phyloP scores from a whole-genome alignment of 2,113 vertebrate genomes.

The Bolborhynchus lineola region DNA sequence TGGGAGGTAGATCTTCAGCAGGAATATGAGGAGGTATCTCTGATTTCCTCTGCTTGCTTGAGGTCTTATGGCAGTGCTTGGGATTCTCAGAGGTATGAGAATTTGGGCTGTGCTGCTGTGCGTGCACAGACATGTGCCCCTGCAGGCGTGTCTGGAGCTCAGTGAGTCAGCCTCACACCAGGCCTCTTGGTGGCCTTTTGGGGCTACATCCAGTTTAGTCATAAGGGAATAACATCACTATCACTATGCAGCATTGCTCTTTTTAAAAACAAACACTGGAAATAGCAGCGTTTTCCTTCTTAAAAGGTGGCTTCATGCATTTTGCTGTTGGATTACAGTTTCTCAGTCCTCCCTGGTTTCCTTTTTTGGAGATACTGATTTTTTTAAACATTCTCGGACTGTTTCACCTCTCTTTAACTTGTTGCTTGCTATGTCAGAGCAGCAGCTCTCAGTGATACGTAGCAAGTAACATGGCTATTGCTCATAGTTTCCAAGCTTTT shows the following conservation, averaged over 20 bases:
- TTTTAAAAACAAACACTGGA: not conserved
- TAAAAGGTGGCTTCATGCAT: not conserved
- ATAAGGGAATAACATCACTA: not conserved
- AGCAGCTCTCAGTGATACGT: not conserved
- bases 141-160: constrained; percentile 20
- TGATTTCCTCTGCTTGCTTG: not conserved
- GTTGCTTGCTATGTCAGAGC: not conserved
- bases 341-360: not conserved
- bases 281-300: not conserved
- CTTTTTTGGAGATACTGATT: not conserved
- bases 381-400: not conserved
- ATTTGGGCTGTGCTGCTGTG: not conserved
- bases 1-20: not conserved
- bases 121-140: not conserved
- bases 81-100: not conserved
- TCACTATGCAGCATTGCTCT: not conserved
- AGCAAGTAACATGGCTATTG: not conserved
- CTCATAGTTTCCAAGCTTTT: constrained; percentile 5
- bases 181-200: not conserved
- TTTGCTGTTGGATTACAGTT: not conserved
- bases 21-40: not conserved
- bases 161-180: constrained; percentile 16
- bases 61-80: not conserved
- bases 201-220: constrained; percentile 5
- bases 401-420: constrained; percentile 16